Evolutionary conservation across 2,888 invertebrate species (phyloP), one percentile per base, ranked within the genome.

Genomic region (Cataglyphis albicans): DNA sequence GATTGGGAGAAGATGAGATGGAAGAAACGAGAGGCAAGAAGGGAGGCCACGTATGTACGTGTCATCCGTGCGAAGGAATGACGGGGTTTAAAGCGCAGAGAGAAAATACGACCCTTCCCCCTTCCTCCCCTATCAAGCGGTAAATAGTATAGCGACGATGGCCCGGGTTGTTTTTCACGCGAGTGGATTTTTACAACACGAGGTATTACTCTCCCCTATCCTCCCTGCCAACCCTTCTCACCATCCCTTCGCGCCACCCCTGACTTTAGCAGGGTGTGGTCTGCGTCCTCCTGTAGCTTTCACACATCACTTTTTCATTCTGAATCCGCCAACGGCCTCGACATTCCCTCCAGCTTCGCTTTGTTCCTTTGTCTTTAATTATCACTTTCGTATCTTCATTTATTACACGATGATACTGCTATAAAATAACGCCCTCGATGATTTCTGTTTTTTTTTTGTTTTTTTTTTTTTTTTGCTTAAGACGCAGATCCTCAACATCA

Each of bases 261-360:
- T 48, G 76, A 76, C 55, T 44, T 68, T 70, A 64, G 64, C 38
- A 81, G 86, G 85, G 83, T 75, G 85, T 74, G 81, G 64, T 76
- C 65, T 63, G 15, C 44, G 38, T 61, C 7, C 15, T 44, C 41
- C 64, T 52, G 81, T 70, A 76, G 57, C 86, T 85, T 85, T 89
- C 88, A 84, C 85, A 84, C 85, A 81, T 80, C 74, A 81, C 86
- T 85, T 88, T 88, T 85, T 84, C 67, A 65, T 76, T 80, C 75
- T 15, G 15, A 29, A 29, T 3, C 44, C 44, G 81, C 81, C 75
- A 82, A 72, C 75, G 73, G 75, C 72, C 82, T 74, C 63, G 67
- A 72, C 74, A 84, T 89, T 89, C 87, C 85, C 86, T 86, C 89
- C 87, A 78, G 38, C 57, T 15, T 25, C 63, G 32, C 61, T 7